Evolutionary conservation across 1,140 invertebrate species (phyloP), one percentile per base, ranked within the genome.

Genomic region (Drosophila punjabiensis): DNA sequence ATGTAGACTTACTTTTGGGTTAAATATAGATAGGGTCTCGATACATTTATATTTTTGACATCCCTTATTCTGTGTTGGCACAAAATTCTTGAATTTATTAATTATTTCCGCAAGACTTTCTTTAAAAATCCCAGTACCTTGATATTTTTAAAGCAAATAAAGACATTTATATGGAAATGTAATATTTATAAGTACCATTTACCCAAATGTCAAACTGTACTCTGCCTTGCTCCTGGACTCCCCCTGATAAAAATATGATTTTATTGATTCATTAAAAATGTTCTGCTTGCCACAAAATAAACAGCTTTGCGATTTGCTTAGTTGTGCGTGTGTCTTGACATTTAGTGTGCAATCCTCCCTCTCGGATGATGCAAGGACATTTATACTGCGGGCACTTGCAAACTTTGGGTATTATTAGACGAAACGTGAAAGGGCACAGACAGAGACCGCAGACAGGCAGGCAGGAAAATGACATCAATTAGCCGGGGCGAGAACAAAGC

Each of bases 391-490:
- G 18, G 14, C 14, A 24, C 24, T 53, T 58, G 7, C 33, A 66
- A 65, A 53, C 60, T 37, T 50, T 50, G 24, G 39, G 10, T 20
- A 41, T 39, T 69, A 68, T 56, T 37, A 56, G 48, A n/a, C 48
- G 24, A 58, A 10, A 28, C 55, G 39, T 58, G 20, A 71, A 13
- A 20, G 30, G 30, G 16, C 35, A 53, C 30, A 18, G 35, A 16
- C 45, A 50, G 30, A 50, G 18, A 16, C 3, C 2, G 59, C 18
- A 24, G 14, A 41, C 35, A 66, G 45, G 20, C 33, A 39, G 50
- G 16, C 28, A 28, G n/a, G 63, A 47, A 73, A 69, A 73, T 69
- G 60, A 66, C 52, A 87, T 82, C 66, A 84, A 88, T 88, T 88
- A 84, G 77, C 74, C 35, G 18, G 18, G 69, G 60, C 63, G 52